These are phyloP conservation scores for Sitta europaea DNA, from an alignment of 2,113 vertebrate species.

Conservation along the genomic window DNA sequence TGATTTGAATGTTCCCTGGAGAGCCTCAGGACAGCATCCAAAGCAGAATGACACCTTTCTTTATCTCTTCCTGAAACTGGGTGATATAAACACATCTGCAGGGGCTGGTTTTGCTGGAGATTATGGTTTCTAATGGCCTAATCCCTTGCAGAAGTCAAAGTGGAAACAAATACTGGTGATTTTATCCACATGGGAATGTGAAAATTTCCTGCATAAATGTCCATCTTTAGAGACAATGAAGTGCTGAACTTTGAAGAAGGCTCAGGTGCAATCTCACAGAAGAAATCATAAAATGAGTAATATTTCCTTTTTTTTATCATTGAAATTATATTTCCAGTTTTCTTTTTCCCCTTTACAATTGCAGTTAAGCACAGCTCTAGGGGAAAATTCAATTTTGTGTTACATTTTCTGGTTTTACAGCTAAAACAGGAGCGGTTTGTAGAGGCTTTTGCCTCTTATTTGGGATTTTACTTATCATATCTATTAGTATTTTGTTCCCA, in stretches of 20 bases:
- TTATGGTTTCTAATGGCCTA: not conserved
- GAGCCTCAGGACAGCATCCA: not conserved
- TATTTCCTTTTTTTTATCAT: slow-evolving; percentile 18
- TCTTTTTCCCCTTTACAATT: not conserved
- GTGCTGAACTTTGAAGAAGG: not conserved
- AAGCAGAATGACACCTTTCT: not conserved
- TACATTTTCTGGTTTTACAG: slow-evolving; percentile 5
- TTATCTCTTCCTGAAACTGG: not conserved
- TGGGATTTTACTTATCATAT: not conserved
- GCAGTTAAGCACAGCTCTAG: not conserved
- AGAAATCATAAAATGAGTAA: slow-evolving; percentile 26
- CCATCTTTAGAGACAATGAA: not conserved
- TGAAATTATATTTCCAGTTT: slow-evolving; percentile 36
- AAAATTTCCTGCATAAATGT: not conserved
- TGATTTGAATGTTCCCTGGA: not conserved
- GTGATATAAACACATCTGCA: not conserved
- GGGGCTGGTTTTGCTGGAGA: not conserved
- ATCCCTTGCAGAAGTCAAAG: not conserved
- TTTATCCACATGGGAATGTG: not conserved
- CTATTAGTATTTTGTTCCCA: not conserved
- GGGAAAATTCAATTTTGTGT: slow-evolving; percentile 7
- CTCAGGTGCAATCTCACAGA: not conserved
- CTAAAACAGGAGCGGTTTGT: not conserved
- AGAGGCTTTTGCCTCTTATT: not conserved
- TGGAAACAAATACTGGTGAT: not conserved